phyloP scores from a whole-genome alignment of 1,140 invertebrate genomes.

The Manduca sexta region DNA sequence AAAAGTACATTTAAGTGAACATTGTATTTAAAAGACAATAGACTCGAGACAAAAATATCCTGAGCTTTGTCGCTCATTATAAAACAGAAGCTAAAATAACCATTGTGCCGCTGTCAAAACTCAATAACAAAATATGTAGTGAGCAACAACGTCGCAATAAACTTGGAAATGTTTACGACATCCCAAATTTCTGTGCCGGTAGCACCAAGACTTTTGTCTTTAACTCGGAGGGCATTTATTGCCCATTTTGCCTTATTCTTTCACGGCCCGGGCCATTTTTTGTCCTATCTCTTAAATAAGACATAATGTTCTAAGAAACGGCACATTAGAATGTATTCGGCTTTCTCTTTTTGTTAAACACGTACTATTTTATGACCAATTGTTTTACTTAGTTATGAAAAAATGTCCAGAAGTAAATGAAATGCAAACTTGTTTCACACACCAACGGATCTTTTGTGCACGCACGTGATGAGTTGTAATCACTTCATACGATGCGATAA shows the following conservation, averaged over 20 bases:
- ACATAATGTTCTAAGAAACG: slow-evolving; percentile 67
- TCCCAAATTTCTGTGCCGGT: slow-evolving; percentile 52
- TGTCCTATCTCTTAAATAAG: slow-evolving; percentile 63
- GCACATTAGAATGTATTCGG: slow-evolving; percentile 55
- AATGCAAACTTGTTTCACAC: slow-evolving; percentile 31
- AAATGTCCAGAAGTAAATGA: slow-evolving; percentile 22
- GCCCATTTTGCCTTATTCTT: slow-evolving; percentile 56
- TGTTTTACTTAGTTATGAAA: slow-evolving; percentile 52
- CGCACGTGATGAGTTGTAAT: slow-evolving; percentile 22
- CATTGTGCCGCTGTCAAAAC: slow-evolving; percentile 56
- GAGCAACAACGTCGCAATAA: slow-evolving; percentile 58
- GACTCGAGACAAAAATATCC: slow-evolving; percentile 12
- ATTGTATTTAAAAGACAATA: slow-evolving; percentile 15
- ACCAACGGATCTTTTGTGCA: slow-evolving; percentile 26
- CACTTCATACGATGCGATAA: slow-evolving; percentile 26
- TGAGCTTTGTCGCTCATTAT: slow-evolving; percentile 38
- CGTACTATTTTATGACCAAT: slow-evolving; percentile 63
- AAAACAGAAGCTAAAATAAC: slow-evolving; percentile 49
- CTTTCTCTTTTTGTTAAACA: slow-evolving; percentile 63
- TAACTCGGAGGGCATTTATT: slow-evolving; percentile 44
- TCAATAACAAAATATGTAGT: slow-evolving; percentile 49
- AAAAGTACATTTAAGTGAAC: slow-evolving; percentile 3
- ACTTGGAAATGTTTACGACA: slow-evolving; percentile 44
- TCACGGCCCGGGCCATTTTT: slow-evolving; percentile 48
- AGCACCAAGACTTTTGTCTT: slow-evolving; percentile 60